Conservation (phyloP, 1,140 invertebrate genomes). For the Formica exsecta region DNA sequence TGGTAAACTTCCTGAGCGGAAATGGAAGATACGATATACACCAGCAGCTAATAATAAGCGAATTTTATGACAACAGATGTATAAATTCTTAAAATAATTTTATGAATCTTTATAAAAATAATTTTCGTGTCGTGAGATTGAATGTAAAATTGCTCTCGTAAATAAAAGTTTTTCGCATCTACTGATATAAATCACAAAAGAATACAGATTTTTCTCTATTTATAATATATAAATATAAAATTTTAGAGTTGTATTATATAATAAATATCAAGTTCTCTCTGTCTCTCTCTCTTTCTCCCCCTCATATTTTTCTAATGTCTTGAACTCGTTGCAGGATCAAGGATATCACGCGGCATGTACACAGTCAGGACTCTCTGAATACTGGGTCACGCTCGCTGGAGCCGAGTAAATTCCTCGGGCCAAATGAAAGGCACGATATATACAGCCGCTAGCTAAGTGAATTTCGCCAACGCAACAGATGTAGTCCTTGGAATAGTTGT, state of each 20-base stretch:
- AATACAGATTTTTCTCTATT: neutral
- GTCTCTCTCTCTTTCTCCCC: neutral
- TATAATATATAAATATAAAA: neutral
- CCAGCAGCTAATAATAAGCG: neutral
- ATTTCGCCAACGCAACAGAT: constrained; percentile 36
- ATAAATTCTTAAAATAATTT: neutral
- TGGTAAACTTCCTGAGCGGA: neutral
- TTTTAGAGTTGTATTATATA: neutral
- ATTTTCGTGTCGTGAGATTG: neutral
- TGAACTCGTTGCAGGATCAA: constrained; percentile 36
- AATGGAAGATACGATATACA: constrained; percentile 30
- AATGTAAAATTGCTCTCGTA: neutral
- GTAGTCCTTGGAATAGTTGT: constrained; percentile 27
- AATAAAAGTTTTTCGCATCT: neutral
- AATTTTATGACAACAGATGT: constrained; percentile 5
- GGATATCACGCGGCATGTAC: constrained; percentile 8
- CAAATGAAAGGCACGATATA: constrained; percentile 48
- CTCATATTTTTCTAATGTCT: neutral
- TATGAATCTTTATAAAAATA: constrained; percentile 10
- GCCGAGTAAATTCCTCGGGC: constrained; percentile 31
- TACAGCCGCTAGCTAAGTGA: constrained; percentile 10
- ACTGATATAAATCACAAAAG: neutral
- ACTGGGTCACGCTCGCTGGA: constrained; percentile 42
- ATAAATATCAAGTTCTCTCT: neutral
- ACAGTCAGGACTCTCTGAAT: constrained; percentile 20